These are phyloP conservation scores for Synanthedon formicaeformis DNA, from an alignment of 2,888 invertebrate species.

Conservation along the genomic window DNA sequence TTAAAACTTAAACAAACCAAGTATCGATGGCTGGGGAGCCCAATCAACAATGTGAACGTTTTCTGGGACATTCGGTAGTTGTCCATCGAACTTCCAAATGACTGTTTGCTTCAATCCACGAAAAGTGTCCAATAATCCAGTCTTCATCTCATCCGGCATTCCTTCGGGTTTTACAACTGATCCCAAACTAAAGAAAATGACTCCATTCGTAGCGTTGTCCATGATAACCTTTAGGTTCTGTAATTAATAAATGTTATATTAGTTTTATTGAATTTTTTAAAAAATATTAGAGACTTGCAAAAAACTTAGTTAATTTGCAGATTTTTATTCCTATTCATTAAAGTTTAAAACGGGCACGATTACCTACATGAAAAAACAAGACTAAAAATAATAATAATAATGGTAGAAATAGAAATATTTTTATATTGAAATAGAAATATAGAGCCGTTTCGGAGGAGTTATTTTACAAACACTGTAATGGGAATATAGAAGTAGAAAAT, in stretches of 20 bases:
- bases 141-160: conserved; percentile 27
- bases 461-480: too few relatives aligned
- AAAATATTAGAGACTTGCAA: too few relatives aligned
- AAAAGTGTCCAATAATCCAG: conserved; percentile 33
- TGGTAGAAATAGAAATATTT: too few relatives aligned
- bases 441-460: too few relatives aligned
- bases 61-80: conserved; percentile 27
- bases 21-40: conserved; percentile 35
- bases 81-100: conserved; percentile 53
- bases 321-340: neutral
- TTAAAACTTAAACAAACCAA: conserved; percentile 13
- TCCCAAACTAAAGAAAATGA: conserved; percentile 58
- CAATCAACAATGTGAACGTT: conserved; percentile 51
- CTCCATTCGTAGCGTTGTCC: conserved; percentile 41
- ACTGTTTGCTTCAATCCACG: conserved; percentile 45
- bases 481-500: too few relatives aligned
- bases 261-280: too few relatives aligned
- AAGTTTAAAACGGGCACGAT: neutral
- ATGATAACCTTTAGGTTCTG: conserved; percentile 39
- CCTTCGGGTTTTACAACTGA: conserved; percentile 39
- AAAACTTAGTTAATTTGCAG: neutral
- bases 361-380: too few relatives aligned
- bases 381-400: too few relatives aligned
- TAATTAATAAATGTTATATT: neutral
- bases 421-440: too few relatives aligned